Evolutionary conservation across 1,140 invertebrate species (phyloP), one percentile per base, ranked within the genome.

Genomic region (Saccostrea echinata): DNA sequence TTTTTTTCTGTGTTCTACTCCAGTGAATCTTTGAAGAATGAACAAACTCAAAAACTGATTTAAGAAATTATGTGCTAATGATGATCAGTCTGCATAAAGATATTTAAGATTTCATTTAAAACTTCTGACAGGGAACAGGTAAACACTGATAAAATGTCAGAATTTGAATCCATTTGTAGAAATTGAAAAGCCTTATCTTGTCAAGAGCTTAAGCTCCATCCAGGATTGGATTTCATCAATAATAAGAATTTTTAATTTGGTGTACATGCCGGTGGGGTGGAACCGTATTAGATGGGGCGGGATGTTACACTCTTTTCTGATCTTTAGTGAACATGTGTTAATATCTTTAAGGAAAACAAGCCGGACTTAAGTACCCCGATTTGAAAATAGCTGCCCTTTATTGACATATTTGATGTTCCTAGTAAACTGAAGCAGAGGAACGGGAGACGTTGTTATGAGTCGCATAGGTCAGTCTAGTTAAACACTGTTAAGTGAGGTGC

Each of bases 341-440:
- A 76, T 76, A 76, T 76, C 68, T 76, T 76, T 76, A 33, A 76
- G 24, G 68, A 76, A 76, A 76, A 76, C 68, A 76, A 76, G 68
- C 16, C 68, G 13, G 68, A 30, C 27, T 76, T 76, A 76, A 76
- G 68, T 76, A 76, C 27, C 68, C 68, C 27, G 68, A 30, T 76
- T 76, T 76, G 68, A 76, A 76, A 30, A 27, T 76, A 76, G 68
- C 68, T 76, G 68, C 27, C 68, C 27, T 6, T 27, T 76, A 76
- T 76, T 76, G 68, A 76, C 68, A 76, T 76, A 76, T 76, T 76
- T 76, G 68, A 76, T 76, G 68, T 76, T 76, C 68, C 68, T 76
- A 30, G 68, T 76, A 76, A 76, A 30, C 1, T 27, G 68, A 76
- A 18, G 30, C 68, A 76, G 27, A 16, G 27, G 27, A 33, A 76